phyloP scores from a whole-genome alignment of 2,113 vertebrate genomes.

The Recurvirostra avosetta region DNA sequence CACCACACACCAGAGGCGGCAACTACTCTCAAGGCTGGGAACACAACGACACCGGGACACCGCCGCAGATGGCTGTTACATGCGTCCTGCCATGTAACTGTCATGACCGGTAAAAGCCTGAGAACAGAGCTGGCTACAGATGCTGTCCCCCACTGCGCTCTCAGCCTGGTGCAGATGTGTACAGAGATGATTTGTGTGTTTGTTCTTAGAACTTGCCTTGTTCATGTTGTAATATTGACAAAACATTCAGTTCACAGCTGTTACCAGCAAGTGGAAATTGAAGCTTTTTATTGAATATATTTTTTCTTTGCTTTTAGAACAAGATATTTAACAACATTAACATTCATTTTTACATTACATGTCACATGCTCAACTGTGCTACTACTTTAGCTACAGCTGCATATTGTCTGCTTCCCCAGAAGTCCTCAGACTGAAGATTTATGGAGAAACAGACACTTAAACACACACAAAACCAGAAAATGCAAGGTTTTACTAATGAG shows the following conservation, averaged over 20 bases:
- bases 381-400: constrained; percentile 1
- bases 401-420: background rate
- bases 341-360: background rate
- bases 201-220: background rate
- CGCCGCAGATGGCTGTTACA: background rate
- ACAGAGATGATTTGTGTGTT: background rate
- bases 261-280: background rate
- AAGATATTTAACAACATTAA: background rate
- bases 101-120: background rate
- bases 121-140: background rate
- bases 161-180: background rate
- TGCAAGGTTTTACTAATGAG: background rate
- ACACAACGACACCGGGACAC: background rate
- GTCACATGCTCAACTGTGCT: background rate
- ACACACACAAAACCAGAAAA: background rate
- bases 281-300: background rate
- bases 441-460: background rate
- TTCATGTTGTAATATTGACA: background rate
- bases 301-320: background rate
- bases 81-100: background rate
- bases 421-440: background rate
- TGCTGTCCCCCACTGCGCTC: background rate
- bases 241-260: background rate
- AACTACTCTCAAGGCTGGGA: background rate
- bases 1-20: background rate